A percentile compares a stretch with the other conserved stretches of the same genome.
Evolutionary conservation across 2,797 vertebrate genomes (phyloP).

Genomic region (Poecilia gillii): DNA sequence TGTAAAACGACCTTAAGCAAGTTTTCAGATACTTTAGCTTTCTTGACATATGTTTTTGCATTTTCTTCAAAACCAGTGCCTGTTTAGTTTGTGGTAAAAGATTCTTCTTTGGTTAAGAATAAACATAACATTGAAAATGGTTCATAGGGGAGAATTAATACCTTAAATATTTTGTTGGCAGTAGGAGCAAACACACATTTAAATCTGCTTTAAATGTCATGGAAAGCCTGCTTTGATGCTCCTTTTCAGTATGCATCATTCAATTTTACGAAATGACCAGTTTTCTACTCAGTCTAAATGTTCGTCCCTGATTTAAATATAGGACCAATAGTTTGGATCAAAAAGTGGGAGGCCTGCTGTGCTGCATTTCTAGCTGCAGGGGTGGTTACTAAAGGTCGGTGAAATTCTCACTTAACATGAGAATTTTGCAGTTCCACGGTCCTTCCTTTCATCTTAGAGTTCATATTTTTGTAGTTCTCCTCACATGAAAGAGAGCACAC

Average conservation of each 20-base stretch:
- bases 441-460: background rate
- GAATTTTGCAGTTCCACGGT: background rate
- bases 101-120: background rate
- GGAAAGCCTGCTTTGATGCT: background rate
- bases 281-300: background rate
- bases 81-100: background rate
- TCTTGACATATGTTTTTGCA: background rate
- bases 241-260: background rate
- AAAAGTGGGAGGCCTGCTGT: background rate
- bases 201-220: background rate
- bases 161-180: background rate
- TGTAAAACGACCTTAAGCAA: background rate
- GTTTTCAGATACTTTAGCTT: background rate
- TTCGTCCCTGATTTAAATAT: background rate
- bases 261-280: background rate
- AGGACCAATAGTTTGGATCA: background rate
- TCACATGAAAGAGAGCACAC: background rate
- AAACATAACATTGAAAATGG: background rate
- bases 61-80: background rate
- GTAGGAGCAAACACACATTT: background rate
- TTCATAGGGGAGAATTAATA: background rate
- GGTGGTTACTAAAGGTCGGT: background rate
- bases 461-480: background rate
- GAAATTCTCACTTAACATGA: slow-evolving; percentile 5
- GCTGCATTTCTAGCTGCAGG: background rate